phyloP scores from a whole-genome alignment of 2,113 vertebrate genomes.

The Psettodes erumei region DNA sequence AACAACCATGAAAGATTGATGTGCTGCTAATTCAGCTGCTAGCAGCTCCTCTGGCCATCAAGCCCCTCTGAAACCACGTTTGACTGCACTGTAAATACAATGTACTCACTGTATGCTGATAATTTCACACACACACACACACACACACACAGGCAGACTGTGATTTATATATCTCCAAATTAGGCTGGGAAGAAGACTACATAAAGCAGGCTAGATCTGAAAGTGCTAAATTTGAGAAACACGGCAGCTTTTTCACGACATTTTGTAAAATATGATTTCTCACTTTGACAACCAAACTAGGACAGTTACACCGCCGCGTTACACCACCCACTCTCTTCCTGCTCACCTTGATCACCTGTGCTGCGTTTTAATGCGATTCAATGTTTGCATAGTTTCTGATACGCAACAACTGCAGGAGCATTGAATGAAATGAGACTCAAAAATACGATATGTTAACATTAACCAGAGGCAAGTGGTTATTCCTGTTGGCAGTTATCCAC shows the following conservation, averaged over 20 bases:
- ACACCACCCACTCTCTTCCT: not conserved
- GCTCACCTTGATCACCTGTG: not conserved
- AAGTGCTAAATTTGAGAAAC: not conserved
- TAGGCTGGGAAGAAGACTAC: not conserved
- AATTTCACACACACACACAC: slow-evolving; percentile 10
- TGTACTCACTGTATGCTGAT: too few species aligned
- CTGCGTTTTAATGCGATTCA: not conserved
- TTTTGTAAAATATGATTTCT: not conserved
- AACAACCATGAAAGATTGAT: slow-evolving; percentile 43
- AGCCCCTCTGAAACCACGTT: not conserved
- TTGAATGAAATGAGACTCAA: not conserved
- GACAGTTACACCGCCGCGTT: not conserved
- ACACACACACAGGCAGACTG: not conserved
- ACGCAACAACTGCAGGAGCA: not conserved
- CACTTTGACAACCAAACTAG: too few species aligned
- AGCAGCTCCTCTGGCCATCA: slow-evolving; percentile 21
- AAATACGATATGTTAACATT: not conserved
- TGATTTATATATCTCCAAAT: too few species aligned
- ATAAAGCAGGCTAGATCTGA: not conserved
- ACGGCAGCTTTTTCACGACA: too few species aligned
- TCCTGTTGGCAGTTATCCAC: not conserved
- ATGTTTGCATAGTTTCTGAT: not conserved
- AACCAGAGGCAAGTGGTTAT: not conserved
- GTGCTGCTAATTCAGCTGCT: slow-evolving; percentile 31
- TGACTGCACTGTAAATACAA: slow-evolving; percentile 16